A percentile compares a stretch with the other conserved stretches of the same genome.
These are phyloP conservation scores for Pholis gunnellus DNA, from an alignment of 2,113 vertebrate species.

Conservation along the genomic window DNA sequence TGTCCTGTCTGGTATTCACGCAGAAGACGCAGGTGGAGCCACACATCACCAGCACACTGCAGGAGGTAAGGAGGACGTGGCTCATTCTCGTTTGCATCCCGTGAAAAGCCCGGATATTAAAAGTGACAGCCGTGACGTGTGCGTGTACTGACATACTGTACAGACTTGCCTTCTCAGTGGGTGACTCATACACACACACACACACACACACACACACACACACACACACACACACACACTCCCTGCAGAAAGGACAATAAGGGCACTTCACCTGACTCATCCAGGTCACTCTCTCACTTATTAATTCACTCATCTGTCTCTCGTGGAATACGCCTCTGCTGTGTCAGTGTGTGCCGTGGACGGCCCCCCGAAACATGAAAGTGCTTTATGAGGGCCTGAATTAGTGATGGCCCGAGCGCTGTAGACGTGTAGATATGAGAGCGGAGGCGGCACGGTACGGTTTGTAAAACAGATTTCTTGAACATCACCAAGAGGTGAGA, in stretches of 20 bases:
- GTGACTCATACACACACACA: constrained; percentile 32
- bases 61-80: constrained; percentile 83
- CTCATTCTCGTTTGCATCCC: not conserved
- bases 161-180: not conserved
- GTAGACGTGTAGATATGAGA: not conserved
- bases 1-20: constrained; percentile 91
- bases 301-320: constrained; percentile 24
- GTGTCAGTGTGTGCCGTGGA: constrained; percentile 21
- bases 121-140: constrained; percentile 1
- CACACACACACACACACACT: constrained; percentile 1
- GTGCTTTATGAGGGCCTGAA: constrained; percentile 73
- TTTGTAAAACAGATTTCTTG: constrained; percentile 52
- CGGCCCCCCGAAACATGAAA: constrained; percentile 65
- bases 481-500: not conserved
- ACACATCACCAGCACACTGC: constrained; percentile 86
- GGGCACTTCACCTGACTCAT: constrained; percentile 36
- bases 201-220: constrained; percentile 16
- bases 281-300: constrained; percentile 33
- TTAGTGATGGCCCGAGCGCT: constrained; percentile 68
- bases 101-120: not conserved
- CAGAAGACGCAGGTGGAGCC: constrained; percentile 89
- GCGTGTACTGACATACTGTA: constrained; percentile 16
- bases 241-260: constrained; percentile 39
- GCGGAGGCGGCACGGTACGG: not conserved
- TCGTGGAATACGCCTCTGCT: constrained; percentile 9